Percentiles rank a stretch among this genome's conserved stretches.
phyloP scores from a whole-genome alignment of 1,140 invertebrate genomes.

The Cyclina sinensis region DNA sequence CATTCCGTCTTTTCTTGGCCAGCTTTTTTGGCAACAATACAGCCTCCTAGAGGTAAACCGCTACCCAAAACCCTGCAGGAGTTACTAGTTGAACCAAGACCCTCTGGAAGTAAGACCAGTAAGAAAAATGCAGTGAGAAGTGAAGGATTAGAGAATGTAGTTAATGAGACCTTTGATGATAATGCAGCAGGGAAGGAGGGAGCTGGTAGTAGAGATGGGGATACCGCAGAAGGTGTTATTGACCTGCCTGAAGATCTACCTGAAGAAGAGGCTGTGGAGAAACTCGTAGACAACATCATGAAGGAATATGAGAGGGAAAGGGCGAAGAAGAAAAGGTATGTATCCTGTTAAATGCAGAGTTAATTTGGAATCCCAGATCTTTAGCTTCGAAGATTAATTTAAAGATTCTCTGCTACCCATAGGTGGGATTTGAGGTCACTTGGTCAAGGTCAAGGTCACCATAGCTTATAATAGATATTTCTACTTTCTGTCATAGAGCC shows the following conservation, averaged over 20 bases:
- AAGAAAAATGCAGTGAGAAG: not conserved
- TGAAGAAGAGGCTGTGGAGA: conserved; percentile 55
- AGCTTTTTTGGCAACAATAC: conserved; percentile 73
- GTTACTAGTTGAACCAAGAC: not conserved
- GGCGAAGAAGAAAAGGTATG: conserved; percentile 8
- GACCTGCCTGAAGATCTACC: conserved; percentile 9
- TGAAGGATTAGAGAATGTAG: not conserved
- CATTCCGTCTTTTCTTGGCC: conserved; percentile 76
- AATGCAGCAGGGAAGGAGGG: not conserved
- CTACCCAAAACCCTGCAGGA: conserved; percentile 10
- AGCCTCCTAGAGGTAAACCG: conserved; percentile 28
- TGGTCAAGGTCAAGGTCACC: too few species aligned
- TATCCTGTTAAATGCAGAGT: too few species aligned
- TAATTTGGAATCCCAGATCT: not conserved
- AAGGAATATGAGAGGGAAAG: conserved; percentile 37
- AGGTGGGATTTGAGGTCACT: too few species aligned
- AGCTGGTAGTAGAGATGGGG: not conserved
- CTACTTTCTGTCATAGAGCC: too few species aligned
- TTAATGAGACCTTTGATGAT: not conserved
- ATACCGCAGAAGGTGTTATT: conserved; percentile 5
- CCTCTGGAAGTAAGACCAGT: not conserved
- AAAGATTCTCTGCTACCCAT: not conserved
- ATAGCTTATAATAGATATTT: too few species aligned
- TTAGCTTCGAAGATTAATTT: not conserved
- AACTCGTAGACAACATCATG: conserved; percentile 46